phyloP scores from a whole-genome alignment of 2,797 vertebrate species.

The Sphenodon punctatus region DNA sequence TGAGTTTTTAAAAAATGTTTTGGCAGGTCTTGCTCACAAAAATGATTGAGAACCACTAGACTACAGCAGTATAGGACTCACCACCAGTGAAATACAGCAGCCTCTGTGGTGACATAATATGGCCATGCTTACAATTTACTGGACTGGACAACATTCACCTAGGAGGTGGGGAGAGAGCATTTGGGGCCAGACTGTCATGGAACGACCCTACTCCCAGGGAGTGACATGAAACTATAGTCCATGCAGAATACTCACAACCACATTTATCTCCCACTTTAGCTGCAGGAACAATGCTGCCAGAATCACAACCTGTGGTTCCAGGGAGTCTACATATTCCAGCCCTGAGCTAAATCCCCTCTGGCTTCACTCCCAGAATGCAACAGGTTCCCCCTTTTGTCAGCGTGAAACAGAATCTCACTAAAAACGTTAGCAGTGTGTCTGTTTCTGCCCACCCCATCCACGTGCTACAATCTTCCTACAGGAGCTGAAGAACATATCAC shows the following conservation, averaged over 20 bases:
- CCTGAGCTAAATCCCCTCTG: not conserved
- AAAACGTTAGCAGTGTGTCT: not conserved
- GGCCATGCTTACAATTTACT: too few species aligned
- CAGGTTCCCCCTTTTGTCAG: not conserved
- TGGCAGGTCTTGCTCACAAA: too few species aligned
- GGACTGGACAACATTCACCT: too few species aligned
- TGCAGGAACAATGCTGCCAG: too few species aligned
- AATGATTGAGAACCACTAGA: too few species aligned
- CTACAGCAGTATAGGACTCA: too few species aligned
- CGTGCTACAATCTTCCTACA: fast-evolving
- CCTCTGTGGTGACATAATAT: too few species aligned
- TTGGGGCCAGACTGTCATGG: not conserved
- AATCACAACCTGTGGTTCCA: not conserved
- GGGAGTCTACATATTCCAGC: not conserved
- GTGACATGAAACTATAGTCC: not conserved
- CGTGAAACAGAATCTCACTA: not conserved
- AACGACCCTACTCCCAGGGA: fast-evolving
- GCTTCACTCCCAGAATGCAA: not conserved
- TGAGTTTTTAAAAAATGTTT: too few species aligned
- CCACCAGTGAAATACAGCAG: too few species aligned
- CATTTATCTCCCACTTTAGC: not conserved
- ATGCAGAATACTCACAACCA: not conserved
- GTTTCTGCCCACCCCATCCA: not conserved
- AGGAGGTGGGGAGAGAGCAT: not conserved
- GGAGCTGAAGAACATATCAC: not conserved